phyloP scores from a whole-genome alignment of 2,113 vertebrate species.

The Brienomyrus brachyistius region DNA sequence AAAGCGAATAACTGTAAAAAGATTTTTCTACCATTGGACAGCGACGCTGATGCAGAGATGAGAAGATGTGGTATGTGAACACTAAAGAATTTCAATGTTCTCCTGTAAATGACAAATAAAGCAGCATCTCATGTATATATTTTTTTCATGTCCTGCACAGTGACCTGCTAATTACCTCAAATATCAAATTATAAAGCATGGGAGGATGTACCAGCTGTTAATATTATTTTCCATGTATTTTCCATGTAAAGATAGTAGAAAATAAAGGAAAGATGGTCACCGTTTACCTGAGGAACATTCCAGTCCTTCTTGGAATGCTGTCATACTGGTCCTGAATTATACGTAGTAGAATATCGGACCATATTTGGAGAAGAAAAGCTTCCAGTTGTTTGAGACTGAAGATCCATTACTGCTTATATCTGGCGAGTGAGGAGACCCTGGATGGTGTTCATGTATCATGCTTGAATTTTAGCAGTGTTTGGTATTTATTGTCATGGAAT shows the following conservation, averaged over 20 bases:
- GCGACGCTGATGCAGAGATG: not conserved
- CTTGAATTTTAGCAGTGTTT: not conserved
- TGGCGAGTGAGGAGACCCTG: not conserved
- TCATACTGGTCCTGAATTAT: not conserved
- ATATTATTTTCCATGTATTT: not conserved
- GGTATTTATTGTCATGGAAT: not conserved
- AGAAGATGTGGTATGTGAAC: not conserved
- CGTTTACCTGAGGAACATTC: not conserved
- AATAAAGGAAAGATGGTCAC: not conserved
- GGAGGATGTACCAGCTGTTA: not conserved
- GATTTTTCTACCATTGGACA: not conserved
- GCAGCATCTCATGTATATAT: not conserved
- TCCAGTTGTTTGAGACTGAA: not conserved
- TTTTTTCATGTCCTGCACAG: not conserved
- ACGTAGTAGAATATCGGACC: not conserved
- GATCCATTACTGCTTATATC: not conserved
- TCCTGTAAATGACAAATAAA: not conserved
- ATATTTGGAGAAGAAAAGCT: not conserved
- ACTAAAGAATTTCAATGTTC: not conserved
- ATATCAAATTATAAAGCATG: not conserved
- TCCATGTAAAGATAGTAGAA: not conserved
- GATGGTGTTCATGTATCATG: not conserved
- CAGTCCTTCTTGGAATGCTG: not conserved
- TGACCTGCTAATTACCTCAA: not conserved
- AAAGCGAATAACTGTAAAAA: not conserved